A percentile compares a stretch with the other conserved stretches of the same genome.
phyloP scores from a whole-genome alignment of 2,888 invertebrate species.

The Labia minor region DNA sequence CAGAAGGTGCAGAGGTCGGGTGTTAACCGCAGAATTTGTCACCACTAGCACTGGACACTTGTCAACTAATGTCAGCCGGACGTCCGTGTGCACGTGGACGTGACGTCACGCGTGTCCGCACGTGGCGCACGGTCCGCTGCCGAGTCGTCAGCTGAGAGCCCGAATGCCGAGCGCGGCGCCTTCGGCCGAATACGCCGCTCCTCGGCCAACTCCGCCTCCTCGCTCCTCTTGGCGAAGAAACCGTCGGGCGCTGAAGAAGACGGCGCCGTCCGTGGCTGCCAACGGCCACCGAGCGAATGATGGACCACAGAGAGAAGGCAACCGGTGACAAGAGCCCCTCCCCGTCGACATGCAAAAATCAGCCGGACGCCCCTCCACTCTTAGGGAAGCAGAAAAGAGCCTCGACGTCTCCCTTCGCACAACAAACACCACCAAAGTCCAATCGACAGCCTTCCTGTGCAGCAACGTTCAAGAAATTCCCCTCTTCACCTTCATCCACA shows the following conservation, averaged over 20 bases:
- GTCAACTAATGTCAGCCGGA: not conserved
- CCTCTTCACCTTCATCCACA: too few relatives aligned
- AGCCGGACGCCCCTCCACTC: not conserved
- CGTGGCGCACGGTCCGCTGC: not conserved
- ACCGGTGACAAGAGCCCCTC: not conserved
- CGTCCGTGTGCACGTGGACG: not conserved
- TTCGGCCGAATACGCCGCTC: not conserved
- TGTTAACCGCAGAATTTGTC: too few relatives aligned
- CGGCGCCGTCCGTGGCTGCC: not conserved
- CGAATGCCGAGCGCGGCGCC: not conserved
- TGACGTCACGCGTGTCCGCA: not conserved
- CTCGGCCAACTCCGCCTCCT: not conserved
- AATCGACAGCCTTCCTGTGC: too few relatives aligned
- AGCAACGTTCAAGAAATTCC: too few relatives aligned
- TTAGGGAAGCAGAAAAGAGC: too few relatives aligned
- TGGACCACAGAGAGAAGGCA: not conserved
- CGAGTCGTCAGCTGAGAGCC: not conserved
- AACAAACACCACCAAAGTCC: too few relatives aligned
- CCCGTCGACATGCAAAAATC: not conserved
- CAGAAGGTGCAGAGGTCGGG: too few relatives aligned
- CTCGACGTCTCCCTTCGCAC: too few relatives aligned
- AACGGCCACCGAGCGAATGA: not conserved
- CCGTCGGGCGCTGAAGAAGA: not conserved
- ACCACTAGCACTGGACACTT: not conserved
- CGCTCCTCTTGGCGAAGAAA: not conserved